Percentiles rank a stretch among this genome's conserved stretches.
Evolutionary conservation across 2,113 vertebrate genomes (phyloP).

Genomic region (Antechinus stuartii): DNA sequence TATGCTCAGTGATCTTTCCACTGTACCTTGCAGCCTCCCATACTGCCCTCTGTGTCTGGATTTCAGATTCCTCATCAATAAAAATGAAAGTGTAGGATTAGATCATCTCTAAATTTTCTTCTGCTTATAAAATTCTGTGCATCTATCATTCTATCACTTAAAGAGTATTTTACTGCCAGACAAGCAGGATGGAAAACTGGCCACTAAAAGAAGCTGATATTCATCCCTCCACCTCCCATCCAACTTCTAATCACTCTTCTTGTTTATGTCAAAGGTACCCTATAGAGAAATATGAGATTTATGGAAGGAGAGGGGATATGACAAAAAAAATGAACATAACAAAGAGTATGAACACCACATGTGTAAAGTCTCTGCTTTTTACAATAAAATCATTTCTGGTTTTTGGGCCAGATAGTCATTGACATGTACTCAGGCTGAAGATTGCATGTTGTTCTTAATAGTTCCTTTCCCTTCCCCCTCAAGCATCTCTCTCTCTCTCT

Average conservation of each 20-base stretch:
- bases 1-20: not conserved
- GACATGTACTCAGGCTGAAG: fast-evolving
- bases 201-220: not conserved
- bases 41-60: not conserved
- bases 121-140: not conserved
- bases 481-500: not conserved
- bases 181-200: not conserved
- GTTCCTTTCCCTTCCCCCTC: fast-evolving
- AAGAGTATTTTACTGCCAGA: not conserved
- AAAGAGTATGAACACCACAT: not conserved
- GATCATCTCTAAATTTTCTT: not conserved
- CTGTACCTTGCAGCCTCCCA: not conserved
- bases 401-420: not conserved
- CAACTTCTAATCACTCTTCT: not conserved
- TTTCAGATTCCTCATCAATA: not conserved
- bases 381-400: not conserved
- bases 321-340: not conserved
- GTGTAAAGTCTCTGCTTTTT: not conserved
- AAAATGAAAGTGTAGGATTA: not conserved
- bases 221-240: not conserved
- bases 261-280: not conserved
- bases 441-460: not conserved
- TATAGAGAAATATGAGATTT: not conserved
- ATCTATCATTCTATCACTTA: not conserved
- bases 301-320: not conserved